Base-by-base conservation (phyloP, 2,888 invertebrate genomes). In the Epistrophe eligans region DNA sequence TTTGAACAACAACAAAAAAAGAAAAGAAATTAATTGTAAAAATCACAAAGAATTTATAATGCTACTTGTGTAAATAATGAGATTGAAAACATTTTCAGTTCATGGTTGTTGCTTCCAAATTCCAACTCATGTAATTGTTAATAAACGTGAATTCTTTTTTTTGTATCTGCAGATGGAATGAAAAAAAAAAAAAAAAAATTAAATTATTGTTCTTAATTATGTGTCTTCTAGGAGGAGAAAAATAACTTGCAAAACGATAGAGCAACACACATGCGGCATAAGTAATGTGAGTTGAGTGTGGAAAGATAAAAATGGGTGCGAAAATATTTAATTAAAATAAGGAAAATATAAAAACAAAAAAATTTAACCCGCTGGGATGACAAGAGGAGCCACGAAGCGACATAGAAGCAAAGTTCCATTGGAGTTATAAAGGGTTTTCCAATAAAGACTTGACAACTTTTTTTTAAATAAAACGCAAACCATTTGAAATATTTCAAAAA, bases 11-110 rank as follows among this genome's bases (percentile, higher is more conserved):
- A 8, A 15, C 28, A 58, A 58, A 40, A 70, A 50, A 15, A 6
- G 1, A 35, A 6, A 1, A 35, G 7, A 35, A 35, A 35, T 35
- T 35, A 70, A 24, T 9, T 19, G 24, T 28, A 35, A 17, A 24
- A 58, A 11, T 35, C 48, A 60, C 15, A 43, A 62, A n/a, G 40
- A 62, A 60, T 52, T 43, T 32, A 32, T 40, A 48, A 48, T 58
- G 24, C 35, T 60, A 11, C 60, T n/a, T 28, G 58, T 28, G 13
- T 32, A 60, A 70, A 71, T 52, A 52, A 70, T 50, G 38, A n/a
- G 28, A 48, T 35, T 60, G 35, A 11, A 70, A 43, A 38, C 48
- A 40, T 70, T 32, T 28, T 32, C 32, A 32, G 8, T 9, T 28
- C n/a, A 32, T 66, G 67, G 57, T 60, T 70, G 13, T 19, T 35